Conservation (phyloP, 2,113 vertebrate species). For the Regulus satrapa region DNA sequence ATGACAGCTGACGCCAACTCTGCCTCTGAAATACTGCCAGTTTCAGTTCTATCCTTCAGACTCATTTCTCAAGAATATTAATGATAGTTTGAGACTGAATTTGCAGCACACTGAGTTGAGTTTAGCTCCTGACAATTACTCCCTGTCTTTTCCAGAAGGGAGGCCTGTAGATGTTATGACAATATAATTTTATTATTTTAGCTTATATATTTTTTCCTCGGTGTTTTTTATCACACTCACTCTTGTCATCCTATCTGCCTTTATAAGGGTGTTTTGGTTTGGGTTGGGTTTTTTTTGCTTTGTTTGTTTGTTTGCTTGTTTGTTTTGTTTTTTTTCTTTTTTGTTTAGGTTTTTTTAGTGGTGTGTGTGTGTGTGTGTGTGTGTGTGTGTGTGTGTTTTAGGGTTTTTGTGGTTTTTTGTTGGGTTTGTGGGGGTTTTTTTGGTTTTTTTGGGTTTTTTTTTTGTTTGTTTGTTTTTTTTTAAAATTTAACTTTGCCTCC, state of each 20-base stretch:
- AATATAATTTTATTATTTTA: constrained; percentile 4
- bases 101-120: constrained; percentile 6
- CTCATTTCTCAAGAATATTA: constrained; percentile 56
- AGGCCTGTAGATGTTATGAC: constrained; percentile 27
- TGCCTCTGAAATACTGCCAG: constrained; percentile 42
- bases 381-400: no score
- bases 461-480: not conserved
- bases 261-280: no score
- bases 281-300: no score
- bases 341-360: no score
- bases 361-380: no score
- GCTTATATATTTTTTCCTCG: not conserved
- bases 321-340: no score
- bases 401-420: not conserved
- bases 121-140: constrained; percentile 10
- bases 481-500: not conserved
- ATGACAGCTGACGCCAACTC: constrained; percentile 1
- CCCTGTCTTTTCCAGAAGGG: constrained; percentile 13
- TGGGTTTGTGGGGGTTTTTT: no score
- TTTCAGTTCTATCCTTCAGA: constrained; percentile 7
- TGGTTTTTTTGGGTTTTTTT: no score
- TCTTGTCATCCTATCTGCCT: not conserved
- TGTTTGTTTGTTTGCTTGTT: no score
- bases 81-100: constrained; percentile 28
- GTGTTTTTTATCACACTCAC: not conserved